Base-by-base conservation (phyloP, 2,888 invertebrate genomes). In the Ophion slaviceki region DNA sequence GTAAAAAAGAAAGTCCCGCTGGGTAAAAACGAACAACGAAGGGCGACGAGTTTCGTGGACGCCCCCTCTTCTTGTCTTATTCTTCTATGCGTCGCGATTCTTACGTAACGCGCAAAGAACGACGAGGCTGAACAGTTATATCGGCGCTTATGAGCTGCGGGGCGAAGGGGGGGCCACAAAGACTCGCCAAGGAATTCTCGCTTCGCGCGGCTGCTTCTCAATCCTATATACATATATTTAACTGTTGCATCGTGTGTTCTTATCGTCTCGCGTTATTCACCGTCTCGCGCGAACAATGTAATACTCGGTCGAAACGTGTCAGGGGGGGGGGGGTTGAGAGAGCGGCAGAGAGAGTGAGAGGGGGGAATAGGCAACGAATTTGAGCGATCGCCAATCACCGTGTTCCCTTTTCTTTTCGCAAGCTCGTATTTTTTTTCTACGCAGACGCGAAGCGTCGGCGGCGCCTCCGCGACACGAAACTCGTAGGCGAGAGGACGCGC, bases 181-280 rank as follows among this genome's bases (percentile, higher is more conserved):
- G 53, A 53, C 53, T 53, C 11, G 14, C 53, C 14, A 53, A 53
- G 14, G 17, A 53, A 53, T 53, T 53, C 53, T 53, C 53, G 53
- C 53, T 17, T 14, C 5, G 53, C 14, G 53, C 53, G 53, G 14
- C 11, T 53, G 53, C 53, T 32, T 3, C 53, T 11, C 57, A 57
- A 72, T 57, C 64, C 66, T 36, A 80, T 53, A 36, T 14, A 71
- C 80, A 80, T 72, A 72, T 80, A 74, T 72, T 40, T 40, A 72
- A 74, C 80, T 80, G 66, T 80, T 74, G n/a, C 20, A 36, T 36
- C 72, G 74, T 45, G 66, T 40, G 66, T 57, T 59, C 40, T 67
- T 72, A 80, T 64, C 20, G 47, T 17, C 11, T 53, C 47, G 47
- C 47, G 47, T 47, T 47, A 47, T 47, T 47, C 47, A 47, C 17